Conservation (phyloP, 1,140 invertebrate species). For the Sycophila sp. region DNA sequence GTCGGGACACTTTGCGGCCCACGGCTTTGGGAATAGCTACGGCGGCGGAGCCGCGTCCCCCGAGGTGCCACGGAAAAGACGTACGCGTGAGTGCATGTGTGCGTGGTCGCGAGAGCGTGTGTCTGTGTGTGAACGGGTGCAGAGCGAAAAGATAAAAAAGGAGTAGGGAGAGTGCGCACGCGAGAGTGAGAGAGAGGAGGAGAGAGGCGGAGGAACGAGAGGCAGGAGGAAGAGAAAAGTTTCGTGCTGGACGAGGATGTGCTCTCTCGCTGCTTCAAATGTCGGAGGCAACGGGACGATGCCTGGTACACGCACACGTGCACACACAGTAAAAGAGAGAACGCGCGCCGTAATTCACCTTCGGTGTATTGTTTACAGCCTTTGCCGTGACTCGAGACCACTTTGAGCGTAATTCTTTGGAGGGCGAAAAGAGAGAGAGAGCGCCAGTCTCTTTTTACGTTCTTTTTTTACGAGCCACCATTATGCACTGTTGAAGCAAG, state of each 20-base stretch:
- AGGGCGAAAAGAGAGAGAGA: neutral
- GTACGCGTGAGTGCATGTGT: neutral
- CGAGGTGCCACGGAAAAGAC: neutral
- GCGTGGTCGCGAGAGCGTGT: neutral
- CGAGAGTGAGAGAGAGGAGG: neutral
- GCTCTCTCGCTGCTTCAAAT: conserved; percentile 15
- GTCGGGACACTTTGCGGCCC: conserved; percentile 3
- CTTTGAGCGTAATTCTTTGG: conserved; percentile 42
- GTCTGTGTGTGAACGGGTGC: neutral
- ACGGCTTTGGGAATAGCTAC: neutral
- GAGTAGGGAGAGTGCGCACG: neutral
- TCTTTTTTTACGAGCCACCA: neutral
- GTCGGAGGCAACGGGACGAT: conserved; percentile 22
- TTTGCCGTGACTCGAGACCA: conserved; percentile 62
- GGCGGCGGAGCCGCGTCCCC: neutral
- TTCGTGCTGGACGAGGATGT: conserved; percentile 30
- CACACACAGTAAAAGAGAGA: neutral
- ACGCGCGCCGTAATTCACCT: neutral
- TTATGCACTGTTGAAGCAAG: neutral
- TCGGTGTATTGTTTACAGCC: conserved; percentile 47
- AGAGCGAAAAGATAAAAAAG: conserved; percentile 6
- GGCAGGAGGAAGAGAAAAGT: conserved; percentile 10
- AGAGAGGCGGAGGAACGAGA: neutral
- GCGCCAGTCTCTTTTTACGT: neutral
- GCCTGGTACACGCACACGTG: neutral